These are phyloP conservation scores for Rhincodon typus DNA, from an alignment of 2,797 vertebrate species.

Conservation along the genomic window DNA sequence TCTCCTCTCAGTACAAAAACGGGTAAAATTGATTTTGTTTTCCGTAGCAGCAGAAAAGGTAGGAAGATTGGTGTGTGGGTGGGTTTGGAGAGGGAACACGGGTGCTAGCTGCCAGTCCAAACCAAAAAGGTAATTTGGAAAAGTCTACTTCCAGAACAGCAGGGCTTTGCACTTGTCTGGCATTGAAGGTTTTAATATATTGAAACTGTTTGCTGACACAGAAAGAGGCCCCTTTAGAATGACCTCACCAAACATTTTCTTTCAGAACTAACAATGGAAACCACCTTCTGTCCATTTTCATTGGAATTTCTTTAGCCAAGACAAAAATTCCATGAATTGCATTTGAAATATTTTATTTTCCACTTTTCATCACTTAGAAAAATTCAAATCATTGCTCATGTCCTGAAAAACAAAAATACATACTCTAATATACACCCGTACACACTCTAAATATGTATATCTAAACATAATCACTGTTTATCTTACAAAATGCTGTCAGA, in stretches of 20 bases:
- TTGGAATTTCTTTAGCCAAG: constrained; percentile 3
- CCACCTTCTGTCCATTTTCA: neutral
- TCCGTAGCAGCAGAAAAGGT: neutral
- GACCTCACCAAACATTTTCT: neutral
- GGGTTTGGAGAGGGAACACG: no score
- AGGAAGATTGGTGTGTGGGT: neutral
- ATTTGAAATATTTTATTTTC: constrained; percentile 10
- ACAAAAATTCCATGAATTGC: constrained; percentile 16
- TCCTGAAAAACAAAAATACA: neutral
- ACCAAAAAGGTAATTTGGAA: neutral
- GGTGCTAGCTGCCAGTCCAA: neutral
- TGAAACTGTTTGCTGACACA: neutral
- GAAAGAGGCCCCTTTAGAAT: neutral
- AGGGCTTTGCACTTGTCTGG: neutral
- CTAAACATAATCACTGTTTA: neutral
- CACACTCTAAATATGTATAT: no score
- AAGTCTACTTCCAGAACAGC: neutral
- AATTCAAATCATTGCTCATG: neutral
- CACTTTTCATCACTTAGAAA: neutral
- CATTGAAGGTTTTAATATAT: neutral
- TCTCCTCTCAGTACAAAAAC: neutral
- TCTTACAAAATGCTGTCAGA: neutral
- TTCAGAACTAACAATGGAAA: neutral
- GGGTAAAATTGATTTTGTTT: neutral
- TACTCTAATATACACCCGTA: no score